Evolutionary conservation across 1,140 invertebrate genomes (phyloP).

Genomic region (Mamestra configurata): DNA sequence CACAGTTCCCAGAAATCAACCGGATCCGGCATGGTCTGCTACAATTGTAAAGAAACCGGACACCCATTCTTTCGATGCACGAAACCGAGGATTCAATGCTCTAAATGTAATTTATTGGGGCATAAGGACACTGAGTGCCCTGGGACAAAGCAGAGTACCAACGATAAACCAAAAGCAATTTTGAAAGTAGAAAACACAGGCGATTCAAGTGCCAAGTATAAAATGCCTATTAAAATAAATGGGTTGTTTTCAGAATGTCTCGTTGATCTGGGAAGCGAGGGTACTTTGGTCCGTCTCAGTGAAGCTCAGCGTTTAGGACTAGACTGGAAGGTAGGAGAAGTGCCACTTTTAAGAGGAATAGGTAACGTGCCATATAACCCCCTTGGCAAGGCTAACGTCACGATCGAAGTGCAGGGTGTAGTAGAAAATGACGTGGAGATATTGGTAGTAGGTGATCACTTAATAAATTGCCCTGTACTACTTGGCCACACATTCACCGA

Average conservation of each 20-base stretch:
- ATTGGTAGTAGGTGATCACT: slow-evolving; percentile 61
- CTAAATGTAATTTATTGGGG: slow-evolving; percentile 50
- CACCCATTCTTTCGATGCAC: slow-evolving; percentile 45
- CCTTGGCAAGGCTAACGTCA: slow-evolving; percentile 44
- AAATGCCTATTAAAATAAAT: slow-evolving; percentile 56
- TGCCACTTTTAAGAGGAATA: slow-evolving; percentile 56
- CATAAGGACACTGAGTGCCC: slow-evolving; percentile 46
- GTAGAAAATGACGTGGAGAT: slow-evolving; percentile 49
- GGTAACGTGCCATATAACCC: slow-evolving; percentile 54
- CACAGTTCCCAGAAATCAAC: neutral
- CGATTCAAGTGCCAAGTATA: slow-evolving; percentile 47
- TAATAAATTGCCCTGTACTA: slow-evolving; percentile 57
- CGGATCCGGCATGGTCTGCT: slow-evolving; percentile 37
- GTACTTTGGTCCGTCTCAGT: slow-evolving; percentile 47
- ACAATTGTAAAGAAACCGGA: slow-evolving; percentile 51
- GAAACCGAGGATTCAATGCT: slow-evolving; percentile 51
- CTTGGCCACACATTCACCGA: slow-evolving; percentile 68
- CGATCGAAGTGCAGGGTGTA: slow-evolving; percentile 57
- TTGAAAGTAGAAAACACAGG: slow-evolving; percentile 46
- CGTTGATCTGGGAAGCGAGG: slow-evolving; percentile 56
- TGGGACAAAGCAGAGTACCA: slow-evolving; percentile 2
- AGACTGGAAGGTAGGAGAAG: neutral
- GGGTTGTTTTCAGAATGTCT: slow-evolving; percentile 16
- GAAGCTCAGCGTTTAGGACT: slow-evolving; percentile 21
- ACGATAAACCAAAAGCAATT: neutral